phyloP scores from a whole-genome alignment of 2,888 invertebrate genomes.

The Leptogaster cylindrica region DNA sequence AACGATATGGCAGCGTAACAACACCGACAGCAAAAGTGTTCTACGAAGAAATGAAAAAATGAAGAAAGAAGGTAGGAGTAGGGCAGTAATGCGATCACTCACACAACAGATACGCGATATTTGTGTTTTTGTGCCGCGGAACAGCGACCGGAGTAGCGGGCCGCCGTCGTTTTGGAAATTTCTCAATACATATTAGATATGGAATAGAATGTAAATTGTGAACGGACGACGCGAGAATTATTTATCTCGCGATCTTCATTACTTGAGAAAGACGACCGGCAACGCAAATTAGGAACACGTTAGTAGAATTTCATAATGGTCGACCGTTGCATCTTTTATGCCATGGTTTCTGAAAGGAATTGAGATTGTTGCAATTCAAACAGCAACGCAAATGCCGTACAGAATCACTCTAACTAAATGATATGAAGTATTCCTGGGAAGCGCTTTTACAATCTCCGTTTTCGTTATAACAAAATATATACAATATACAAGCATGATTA shows the following conservation, averaged over 20 bases:
- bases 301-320: not conserved
- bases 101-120: conserved; percentile 5
- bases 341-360: too few relatives aligned
- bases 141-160: conserved; percentile 11
- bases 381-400: too few relatives aligned
- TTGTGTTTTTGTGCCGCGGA: conserved; percentile 16
- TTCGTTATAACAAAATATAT: too few relatives aligned
- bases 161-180: conserved; percentile 35
- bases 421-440: too few relatives aligned
- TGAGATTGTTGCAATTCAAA: too few relatives aligned
- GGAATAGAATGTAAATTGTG: conserved; percentile 14
- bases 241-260: not conserved
- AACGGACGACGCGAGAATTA: not conserved
- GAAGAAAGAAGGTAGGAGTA: conserved; percentile 44
- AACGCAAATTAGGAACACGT: not conserved
- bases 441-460: too few relatives aligned
- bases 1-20: too few relatives aligned
- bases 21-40: too few relatives aligned
- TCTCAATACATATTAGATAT: conserved; percentile 8
- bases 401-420: too few relatives aligned
- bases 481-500: too few relatives aligned
- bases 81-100: conserved; percentile 45
- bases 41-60: conserved; percentile 35
- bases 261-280: too few relatives aligned
- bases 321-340: too few relatives aligned